A percentile compares a stretch with the other conserved stretches of the same genome.
phyloP scores from a whole-genome alignment of 2,113 vertebrate species.

The Leptosomus discolor region DNA sequence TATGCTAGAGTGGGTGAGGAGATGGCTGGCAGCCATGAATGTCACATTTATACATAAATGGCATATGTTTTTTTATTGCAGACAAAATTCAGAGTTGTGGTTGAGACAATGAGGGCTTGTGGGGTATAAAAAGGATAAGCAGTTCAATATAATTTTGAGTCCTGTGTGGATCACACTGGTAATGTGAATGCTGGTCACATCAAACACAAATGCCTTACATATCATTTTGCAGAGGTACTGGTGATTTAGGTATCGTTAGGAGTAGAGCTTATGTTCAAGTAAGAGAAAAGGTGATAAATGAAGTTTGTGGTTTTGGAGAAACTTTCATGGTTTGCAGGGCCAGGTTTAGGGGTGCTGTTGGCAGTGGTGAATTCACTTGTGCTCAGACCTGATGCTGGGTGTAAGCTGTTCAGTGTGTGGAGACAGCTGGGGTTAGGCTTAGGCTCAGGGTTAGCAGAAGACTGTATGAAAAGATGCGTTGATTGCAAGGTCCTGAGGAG shows the following conservation, averaged over 20 bases:
- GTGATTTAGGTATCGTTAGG: neutral
- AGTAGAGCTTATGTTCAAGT: neutral
- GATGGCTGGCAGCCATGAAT: neutral
- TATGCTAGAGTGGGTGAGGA: neutral
- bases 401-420: neutral
- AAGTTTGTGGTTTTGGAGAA: neutral
- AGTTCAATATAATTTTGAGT: neutral
- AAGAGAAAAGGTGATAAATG: neutral
- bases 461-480: neutral
- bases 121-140: neutral
- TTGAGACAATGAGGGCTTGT: neutral
- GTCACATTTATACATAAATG: neutral
- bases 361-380: neutral
- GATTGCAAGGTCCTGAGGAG: neutral
- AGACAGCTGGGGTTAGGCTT: neutral
- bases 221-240: neutral
- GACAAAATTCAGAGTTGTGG: neutral
- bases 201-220: neutral
- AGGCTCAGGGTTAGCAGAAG: neutral
- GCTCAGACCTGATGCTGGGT: neutral
- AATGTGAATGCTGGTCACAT: neutral
- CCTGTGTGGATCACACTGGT: neutral
- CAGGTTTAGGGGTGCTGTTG: neutral
- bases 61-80: neutral
- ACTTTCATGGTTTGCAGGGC: neutral